These are phyloP conservation scores for Leucozona laternaria DNA, from an alignment of 2,888 invertebrate genomes.

Conservation along the genomic window DNA sequence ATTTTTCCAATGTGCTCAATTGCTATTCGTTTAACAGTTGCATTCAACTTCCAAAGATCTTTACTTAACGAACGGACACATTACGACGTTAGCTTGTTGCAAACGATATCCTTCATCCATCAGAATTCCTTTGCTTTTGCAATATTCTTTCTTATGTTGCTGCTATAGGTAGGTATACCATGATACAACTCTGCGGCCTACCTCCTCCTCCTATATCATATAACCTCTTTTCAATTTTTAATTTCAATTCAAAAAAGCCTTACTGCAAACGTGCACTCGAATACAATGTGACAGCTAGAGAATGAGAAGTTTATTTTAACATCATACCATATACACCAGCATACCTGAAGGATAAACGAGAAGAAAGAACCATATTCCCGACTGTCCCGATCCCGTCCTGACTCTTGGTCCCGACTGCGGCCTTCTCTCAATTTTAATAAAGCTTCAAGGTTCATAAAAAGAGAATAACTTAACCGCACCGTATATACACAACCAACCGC, in stretches of 20 bases:
- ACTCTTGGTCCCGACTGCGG: slow-evolving; percentile 8
- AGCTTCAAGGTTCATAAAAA: slow-evolving; percentile 41
- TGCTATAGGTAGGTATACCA: too few species aligned
- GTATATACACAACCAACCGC: slow-evolving; percentile 37
- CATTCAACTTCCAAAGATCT: slow-evolving; percentile 40
- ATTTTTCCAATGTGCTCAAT: slow-evolving; percentile 38
- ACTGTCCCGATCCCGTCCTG: slow-evolving; percentile 22
- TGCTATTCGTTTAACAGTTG: slow-evolving; percentile 51
- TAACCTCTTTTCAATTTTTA: slow-evolving; percentile 74
- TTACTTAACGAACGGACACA: slow-evolving; percentile 68
- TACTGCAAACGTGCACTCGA: slow-evolving; percentile 62
- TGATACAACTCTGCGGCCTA: neutral
- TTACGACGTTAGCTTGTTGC: slow-evolving; percentile 58
- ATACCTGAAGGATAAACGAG: slow-evolving; percentile 29
- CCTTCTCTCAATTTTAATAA: slow-evolving; percentile 29
- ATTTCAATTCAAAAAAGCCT: slow-evolving; percentile 68
- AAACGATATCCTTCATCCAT: slow-evolving; percentile 68
- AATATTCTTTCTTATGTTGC: slow-evolving; percentile 40
- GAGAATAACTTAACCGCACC: slow-evolving; percentile 66
- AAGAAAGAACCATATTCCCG: slow-evolving; percentile 31
- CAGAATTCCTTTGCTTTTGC: slow-evolving; percentile 47
- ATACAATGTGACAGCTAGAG: slow-evolving; percentile 67
- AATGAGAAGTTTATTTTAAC: slow-evolving; percentile 36
- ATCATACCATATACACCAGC: neutral
- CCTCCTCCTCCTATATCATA: slow-evolving; percentile 17